These are phyloP conservation scores for Tetranychus cinnabarinus DNA, from an alignment of 1,140 invertebrate genomes.

Conservation along the genomic window DNA sequence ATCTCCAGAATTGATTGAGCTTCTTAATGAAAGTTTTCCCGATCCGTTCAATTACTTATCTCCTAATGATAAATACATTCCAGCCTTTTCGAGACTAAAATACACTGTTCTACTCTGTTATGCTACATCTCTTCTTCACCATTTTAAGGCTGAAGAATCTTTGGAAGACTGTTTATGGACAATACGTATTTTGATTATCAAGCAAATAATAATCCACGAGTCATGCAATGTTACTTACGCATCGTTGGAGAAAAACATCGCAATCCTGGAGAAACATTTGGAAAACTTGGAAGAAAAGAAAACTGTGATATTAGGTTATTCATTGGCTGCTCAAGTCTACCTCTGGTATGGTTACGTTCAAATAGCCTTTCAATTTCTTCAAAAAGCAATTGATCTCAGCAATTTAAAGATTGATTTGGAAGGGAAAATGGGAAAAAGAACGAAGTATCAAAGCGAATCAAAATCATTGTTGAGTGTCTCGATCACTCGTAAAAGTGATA, in stretches of 20 bases:
- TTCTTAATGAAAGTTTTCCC: not conserved
- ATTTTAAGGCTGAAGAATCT: not conserved
- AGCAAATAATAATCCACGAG: not conserved
- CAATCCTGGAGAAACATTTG: not conserved
- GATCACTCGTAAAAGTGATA: slow-evolving; percentile 24
- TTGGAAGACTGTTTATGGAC: not conserved
- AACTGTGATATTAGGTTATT: not conserved
- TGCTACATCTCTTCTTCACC: not conserved
- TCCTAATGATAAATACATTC: not conserved
- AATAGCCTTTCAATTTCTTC: slow-evolving; percentile 37
- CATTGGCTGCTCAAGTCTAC: slow-evolving; percentile 49
- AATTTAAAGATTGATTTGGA: slow-evolving; percentile 38
- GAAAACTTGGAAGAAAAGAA: not conserved
- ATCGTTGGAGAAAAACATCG: not conserved
- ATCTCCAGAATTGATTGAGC: not conserved
- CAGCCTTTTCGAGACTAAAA: not conserved
- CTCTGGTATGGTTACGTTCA: slow-evolving; percentile 43
- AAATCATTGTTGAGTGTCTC: slow-evolving; percentile 53
- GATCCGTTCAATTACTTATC: not conserved
- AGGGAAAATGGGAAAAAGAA: slow-evolving; percentile 60
- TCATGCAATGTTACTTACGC: not conserved
- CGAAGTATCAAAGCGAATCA: slow-evolving; percentile 55
- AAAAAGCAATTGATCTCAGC: slow-evolving; percentile 31
- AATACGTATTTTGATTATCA: not conserved
- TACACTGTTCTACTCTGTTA: not conserved